Percentiles rank a stretch among this genome's conserved stretches.
phyloP scores from a whole-genome alignment of 2,797 vertebrate genomes.

The Scolopax bukidnonensis region DNA sequence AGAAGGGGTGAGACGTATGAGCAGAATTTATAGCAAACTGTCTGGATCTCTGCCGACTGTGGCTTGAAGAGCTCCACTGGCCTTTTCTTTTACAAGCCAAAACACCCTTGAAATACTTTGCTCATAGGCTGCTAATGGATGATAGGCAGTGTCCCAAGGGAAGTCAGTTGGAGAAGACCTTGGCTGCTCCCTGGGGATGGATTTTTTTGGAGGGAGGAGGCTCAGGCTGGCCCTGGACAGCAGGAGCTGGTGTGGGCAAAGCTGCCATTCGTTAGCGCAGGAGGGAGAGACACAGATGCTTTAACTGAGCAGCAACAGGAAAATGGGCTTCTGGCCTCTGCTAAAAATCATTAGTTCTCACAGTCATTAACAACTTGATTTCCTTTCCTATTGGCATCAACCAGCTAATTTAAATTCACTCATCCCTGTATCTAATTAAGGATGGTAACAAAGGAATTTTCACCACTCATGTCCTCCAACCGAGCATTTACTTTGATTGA shows the following conservation, averaged over 20 bases:
- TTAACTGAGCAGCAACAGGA: background rate
- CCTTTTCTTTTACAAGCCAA: background rate
- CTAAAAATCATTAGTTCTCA: background rate
- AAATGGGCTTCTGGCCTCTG: background rate
- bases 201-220: background rate
- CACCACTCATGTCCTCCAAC: background rate
- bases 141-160: background rate
- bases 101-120: background rate
- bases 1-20: background rate
- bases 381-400: background rate
- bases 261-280: fast-evolving
- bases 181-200: background rate
- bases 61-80: background rate
- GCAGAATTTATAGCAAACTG: background rate
- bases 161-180: background rate
- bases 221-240: fast-evolving
- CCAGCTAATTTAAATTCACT: background rate
- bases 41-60: background rate
- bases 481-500: background rate
- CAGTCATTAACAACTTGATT: background rate
- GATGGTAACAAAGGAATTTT: background rate
- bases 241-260: background rate
- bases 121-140: background rate
- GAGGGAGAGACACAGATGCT: background rate
- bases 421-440: background rate